These are phyloP conservation scores for Athetis lepigone DNA, from an alignment of 2,888 invertebrate species.

Conservation along the genomic window DNA sequence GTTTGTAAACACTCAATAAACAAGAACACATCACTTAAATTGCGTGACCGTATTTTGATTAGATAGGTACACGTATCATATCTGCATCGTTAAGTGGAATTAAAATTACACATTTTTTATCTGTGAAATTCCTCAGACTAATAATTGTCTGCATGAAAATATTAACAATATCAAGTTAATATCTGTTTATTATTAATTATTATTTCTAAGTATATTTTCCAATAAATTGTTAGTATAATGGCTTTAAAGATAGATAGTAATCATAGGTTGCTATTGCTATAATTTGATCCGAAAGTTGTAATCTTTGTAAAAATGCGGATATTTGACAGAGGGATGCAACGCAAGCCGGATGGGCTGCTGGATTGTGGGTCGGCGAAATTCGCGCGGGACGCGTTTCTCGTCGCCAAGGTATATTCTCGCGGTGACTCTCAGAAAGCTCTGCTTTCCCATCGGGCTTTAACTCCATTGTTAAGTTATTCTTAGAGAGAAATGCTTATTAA, in stretches of 20 bases:
- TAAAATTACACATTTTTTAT: constrained; percentile 68
- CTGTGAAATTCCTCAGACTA: constrained; percentile 57
- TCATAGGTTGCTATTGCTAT: constrained; percentile 32
- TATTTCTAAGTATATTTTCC: constrained; percentile 31
- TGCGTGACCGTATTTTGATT: constrained; percentile 84
- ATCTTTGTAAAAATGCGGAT: constrained; percentile 61
- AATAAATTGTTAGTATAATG: constrained; percentile 18
- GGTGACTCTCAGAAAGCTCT: constrained; percentile 71
- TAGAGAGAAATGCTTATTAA: constrained; percentile 69
- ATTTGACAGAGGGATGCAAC: constrained; percentile 66
- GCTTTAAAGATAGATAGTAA: constrained; percentile 2
- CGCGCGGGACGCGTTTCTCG: constrained; percentile 73
- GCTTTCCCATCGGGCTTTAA: constrained; percentile 77
- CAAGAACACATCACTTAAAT: constrained; percentile 77
- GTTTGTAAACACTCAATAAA: constrained; percentile 88
- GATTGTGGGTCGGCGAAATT: constrained; percentile 82
- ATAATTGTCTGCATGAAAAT: constrained; percentile 64
- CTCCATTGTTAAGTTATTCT: constrained; percentile 76
- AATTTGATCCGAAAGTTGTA: constrained; percentile 39
- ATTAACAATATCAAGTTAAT: constrained; percentile 34
- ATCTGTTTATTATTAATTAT: constrained; percentile 34
- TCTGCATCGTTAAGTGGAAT: constrained; percentile 62
- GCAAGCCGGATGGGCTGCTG: constrained; percentile 70
- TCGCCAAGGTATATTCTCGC: constrained; percentile 67
- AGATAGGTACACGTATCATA: constrained; percentile 67